Evolutionary conservation across 2,888 invertebrate species (phyloP).

Genomic region (Strigamia maritima): DNA sequence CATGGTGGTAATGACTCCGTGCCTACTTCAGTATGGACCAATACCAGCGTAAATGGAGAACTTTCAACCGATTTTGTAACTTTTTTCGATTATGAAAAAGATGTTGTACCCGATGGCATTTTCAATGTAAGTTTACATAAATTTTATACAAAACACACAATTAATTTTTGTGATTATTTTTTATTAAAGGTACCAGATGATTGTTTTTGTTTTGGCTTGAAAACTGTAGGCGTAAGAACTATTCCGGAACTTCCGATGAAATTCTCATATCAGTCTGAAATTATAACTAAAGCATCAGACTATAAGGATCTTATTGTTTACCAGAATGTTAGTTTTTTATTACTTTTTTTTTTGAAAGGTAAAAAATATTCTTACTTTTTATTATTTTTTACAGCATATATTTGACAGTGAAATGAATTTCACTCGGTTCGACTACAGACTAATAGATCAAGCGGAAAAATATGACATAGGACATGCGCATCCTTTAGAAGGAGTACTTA

Average conservation of each 20-base stretch:
- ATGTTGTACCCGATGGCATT: background rate
- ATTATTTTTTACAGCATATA: background rate
- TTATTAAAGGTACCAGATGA: slow-evolving; percentile 16
- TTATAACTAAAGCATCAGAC: background rate
- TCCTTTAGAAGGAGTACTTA: background rate
- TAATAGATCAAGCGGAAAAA: background rate
- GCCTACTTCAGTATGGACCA: background rate
- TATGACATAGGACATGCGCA: background rate
- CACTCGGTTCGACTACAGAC: slow-evolving; percentile 2
- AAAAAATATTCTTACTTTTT: background rate
- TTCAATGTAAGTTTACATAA: background rate
- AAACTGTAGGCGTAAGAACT: background rate
- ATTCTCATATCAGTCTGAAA: slow-evolving; percentile 33
- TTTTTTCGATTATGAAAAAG: background rate
- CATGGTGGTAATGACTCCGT: background rate
- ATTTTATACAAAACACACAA: background rate
- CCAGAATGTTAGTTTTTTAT: background rate
- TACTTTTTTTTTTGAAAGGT: background rate
- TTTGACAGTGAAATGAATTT: slow-evolving; percentile 12
- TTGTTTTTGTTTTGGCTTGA: background rate
- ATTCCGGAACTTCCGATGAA: background rate
- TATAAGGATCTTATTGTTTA: background rate
- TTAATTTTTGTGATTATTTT: background rate
- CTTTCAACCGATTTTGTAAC: background rate
- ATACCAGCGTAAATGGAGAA: background rate